Evolutionary conservation across 2,113 vertebrate genomes (phyloP).

Genomic region (Hemiscyllium ocellatum): DNA sequence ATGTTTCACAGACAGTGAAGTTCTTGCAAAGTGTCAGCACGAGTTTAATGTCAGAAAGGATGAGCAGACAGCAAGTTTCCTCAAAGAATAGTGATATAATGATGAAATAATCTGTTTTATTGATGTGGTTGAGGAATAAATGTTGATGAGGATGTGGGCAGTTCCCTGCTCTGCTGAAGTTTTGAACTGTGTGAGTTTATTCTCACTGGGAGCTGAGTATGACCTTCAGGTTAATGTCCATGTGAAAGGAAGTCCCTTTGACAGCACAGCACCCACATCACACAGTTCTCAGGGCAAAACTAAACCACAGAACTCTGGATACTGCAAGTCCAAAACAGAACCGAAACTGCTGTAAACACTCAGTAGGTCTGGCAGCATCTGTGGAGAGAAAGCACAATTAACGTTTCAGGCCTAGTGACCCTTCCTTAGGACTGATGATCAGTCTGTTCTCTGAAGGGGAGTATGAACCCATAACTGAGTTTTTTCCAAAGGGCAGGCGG

Average conservation of each 20-base stretch:
- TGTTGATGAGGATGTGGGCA: neutral
- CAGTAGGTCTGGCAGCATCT: too few species aligned
- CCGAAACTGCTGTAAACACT: too few species aligned
- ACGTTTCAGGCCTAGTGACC: too few species aligned
- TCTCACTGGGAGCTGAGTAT: neutral
- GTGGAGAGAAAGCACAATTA: too few species aligned
- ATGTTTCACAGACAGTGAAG: neutral
- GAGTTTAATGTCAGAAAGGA: neutral
- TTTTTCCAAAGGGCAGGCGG: too few species aligned
- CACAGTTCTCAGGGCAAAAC: neutral
- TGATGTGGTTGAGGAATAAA: neutral
- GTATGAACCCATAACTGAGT: neutral
- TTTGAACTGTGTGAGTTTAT: neutral
- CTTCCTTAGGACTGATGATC: too few species aligned
- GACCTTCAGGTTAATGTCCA: neutral
- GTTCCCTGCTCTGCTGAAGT: neutral
- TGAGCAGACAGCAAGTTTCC: neutral
- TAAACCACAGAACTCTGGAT: too few species aligned
- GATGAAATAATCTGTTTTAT: neutral
- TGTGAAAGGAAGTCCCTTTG: neutral
- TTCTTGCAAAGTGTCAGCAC: neutral
- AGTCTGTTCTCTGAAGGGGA: neutral
- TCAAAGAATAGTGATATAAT: neutral
- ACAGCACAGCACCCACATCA: neutral
- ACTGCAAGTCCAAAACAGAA: too few species aligned